A percentile compares a stretch with the other conserved stretches of the same genome.
Evolutionary conservation across 2,113 vertebrate genomes (phyloP).

Genomic region (Platysteira castanea): DNA sequence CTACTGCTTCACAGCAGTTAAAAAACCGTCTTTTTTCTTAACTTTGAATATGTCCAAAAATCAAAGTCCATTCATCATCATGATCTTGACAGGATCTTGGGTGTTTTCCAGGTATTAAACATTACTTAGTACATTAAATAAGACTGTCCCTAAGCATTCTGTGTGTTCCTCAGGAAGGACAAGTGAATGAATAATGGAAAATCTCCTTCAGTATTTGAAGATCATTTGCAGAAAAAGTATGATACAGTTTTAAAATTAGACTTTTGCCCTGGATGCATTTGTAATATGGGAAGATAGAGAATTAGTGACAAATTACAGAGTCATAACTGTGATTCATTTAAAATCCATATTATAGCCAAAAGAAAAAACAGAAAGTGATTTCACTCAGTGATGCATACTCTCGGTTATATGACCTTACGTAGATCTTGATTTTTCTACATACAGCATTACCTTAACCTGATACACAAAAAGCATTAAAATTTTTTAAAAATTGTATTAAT

Average conservation of each 20-base stretch:
- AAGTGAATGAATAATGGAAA: neutral
- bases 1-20: neutral
- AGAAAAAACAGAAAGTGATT: neutral
- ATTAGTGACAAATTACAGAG: neutral
- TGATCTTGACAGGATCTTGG: neutral
- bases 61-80: neutral
- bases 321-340: neutral
- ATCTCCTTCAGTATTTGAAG: neutral
- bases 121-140: neutral
- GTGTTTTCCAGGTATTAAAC: neutral
- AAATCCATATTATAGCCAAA: neutral
- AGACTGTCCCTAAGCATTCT: neutral
- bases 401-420: fast-evolving
- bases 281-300: neutral
- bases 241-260: neutral
- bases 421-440: neutral
- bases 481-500: neutral
- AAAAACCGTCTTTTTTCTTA: neutral
- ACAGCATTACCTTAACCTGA: neutral
- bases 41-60: neutral
- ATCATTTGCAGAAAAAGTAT: neutral
- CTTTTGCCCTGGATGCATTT: neutral
- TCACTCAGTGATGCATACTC: neutral
- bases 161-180: neutral
- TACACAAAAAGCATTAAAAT: neutral